Base-by-base conservation (phyloP, 2,888 invertebrate genomes). In the Drosophila greeni region DNA sequence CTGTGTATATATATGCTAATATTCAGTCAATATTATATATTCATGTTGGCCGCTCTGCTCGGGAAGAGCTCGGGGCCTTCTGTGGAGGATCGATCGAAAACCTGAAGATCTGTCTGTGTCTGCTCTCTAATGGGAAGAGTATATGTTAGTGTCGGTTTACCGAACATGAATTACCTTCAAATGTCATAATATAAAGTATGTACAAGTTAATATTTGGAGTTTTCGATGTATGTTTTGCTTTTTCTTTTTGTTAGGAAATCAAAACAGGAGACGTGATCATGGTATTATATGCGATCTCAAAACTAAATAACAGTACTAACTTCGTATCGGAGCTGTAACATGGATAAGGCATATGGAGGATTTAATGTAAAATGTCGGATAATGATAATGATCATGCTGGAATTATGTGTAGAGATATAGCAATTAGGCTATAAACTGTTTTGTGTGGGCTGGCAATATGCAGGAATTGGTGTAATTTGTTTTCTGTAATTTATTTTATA, bases 221-320 rank as follows among this genome's bases (percentile, higher is more conserved):
- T 72, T 70, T 70, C 69, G 69, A 72, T 70, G 69, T 70, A 54
- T 36, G 36, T 37, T 66, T 37, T 66, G 48, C 53, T 29, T 20
- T 48, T 36, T 24, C 12, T 40, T 48, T 45, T 20, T 9, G 55
- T 20, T 29, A 16, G 20, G 20, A 56, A 70, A 68, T 53, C 26
- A 49, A 70, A 52, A 33, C 43, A 51, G 23, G 49, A 24, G 55
- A 51, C 45, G 11, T 43, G 43, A 51, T 42, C 23, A 16, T 51
- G 23, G 34, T 52, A 33, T 69, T 36, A 51, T 45, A 16, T 37
- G 55, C 43, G 66, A 49, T 67, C 49, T 56, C 57, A 79, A 79
- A 79, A 79, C 85, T 82, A 80, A 84, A 79, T 79, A 79, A 84
- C 85, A 84, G 77, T 79, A 53, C 70, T 67, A 67, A 67, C 70